A percentile compares a stretch with the other conserved stretches of the same genome.
Evolutionary conservation across 2,113 vertebrate species (phyloP).

Genomic region (Empidonax alnorum): DNA sequence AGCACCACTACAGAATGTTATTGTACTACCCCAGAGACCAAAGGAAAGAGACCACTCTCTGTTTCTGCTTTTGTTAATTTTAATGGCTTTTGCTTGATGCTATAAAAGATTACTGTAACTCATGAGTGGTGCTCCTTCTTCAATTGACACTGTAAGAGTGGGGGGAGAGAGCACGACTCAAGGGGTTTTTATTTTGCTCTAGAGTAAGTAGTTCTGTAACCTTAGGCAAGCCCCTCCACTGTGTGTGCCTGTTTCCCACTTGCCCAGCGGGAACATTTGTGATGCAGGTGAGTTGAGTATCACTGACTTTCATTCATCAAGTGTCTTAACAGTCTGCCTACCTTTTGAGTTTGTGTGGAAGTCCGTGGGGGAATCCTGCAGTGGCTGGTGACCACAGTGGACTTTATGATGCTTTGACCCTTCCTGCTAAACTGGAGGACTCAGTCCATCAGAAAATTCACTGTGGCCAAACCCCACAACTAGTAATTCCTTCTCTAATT

Average conservation of each 20-base stretch:
- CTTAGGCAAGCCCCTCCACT: background rate
- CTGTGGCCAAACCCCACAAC: background rate
- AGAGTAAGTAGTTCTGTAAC: background rate
- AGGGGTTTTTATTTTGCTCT: background rate
- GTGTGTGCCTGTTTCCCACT: background rate
- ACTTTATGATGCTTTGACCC: background rate
- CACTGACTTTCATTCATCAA: background rate
- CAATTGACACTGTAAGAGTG: background rate
- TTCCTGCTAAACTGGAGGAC: background rate
- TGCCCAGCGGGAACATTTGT: background rate
- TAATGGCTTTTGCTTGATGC: background rate
- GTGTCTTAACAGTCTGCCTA: background rate
- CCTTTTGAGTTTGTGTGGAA: background rate
- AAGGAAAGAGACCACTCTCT: background rate
- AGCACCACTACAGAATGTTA: background rate
- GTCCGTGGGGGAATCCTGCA: background rate
- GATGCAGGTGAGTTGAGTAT: background rate
- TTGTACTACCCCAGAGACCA: background rate
- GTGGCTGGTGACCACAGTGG: background rate
- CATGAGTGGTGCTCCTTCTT: background rate
- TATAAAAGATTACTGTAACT: background rate
- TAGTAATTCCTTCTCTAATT: background rate
- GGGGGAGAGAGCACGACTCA: background rate
- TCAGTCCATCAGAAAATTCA: background rate
- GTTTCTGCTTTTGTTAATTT: background rate